Evolutionary conservation across 2,888 invertebrate species (phyloP).

Genomic region (Phalera bucephala): DNA sequence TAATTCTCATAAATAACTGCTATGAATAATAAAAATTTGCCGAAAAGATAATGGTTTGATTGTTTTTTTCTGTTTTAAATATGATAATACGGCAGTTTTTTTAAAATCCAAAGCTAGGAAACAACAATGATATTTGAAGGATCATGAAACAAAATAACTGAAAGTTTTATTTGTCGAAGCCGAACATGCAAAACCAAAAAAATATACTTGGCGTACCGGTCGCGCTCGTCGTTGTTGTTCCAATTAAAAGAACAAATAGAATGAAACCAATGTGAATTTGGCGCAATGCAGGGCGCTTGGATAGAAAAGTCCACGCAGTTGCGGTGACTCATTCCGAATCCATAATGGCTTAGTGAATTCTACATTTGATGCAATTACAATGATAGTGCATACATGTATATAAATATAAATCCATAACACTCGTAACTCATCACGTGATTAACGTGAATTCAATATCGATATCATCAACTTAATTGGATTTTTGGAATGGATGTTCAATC

Average conservation of each 20-base stretch:
- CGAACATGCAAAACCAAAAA: constrained; percentile 11
- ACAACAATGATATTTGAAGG: constrained; percentile 26
- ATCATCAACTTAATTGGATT: not conserved
- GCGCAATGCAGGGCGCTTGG: constrained; percentile 76
- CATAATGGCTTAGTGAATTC: constrained; percentile 58
- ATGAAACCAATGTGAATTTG: constrained; percentile 67
- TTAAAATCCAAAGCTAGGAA: constrained; percentile 3
- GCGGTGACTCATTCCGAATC: constrained; percentile 65
- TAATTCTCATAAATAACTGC: constrained; percentile 23
- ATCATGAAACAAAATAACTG: constrained; percentile 18
- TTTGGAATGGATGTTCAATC: not conserved
- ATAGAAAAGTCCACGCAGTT: constrained; percentile 61
- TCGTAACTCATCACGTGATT: not conserved
- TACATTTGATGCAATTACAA: constrained; percentile 45
- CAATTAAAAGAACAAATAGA: constrained; percentile 67
- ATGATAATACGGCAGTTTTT: constrained; percentile 29
- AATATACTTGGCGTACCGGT: constrained; percentile 28
- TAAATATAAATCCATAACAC: not conserved
- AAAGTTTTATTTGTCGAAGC: constrained; percentile 10
- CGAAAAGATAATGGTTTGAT: constrained; percentile 7
- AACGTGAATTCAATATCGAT: not conserved
- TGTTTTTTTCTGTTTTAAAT: constrained; percentile 5
- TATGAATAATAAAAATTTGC: constrained; percentile 22
- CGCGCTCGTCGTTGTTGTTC: constrained; percentile 44
- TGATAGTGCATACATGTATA: constrained; percentile 4